Base-by-base conservation (phyloP, 2,888 invertebrate genomes). In the Drosophila lacicola region DNA sequence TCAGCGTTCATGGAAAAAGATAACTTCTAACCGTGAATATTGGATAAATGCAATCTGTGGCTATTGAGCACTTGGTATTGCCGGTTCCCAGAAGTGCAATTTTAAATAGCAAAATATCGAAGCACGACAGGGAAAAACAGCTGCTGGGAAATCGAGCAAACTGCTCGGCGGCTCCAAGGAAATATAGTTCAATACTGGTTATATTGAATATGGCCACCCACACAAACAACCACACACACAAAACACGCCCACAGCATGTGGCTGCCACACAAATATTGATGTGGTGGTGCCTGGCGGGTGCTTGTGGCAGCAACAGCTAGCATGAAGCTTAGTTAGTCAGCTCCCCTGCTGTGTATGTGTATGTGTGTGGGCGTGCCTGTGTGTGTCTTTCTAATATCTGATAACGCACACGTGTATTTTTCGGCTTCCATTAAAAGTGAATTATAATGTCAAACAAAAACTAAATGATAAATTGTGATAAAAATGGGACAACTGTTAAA, bases 341-440 rank as follows among this genome's bases (percentile, higher is more conserved):
- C 63, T 65, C 60, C 57, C 44, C 34, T 25, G 29, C 41, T 56
- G 42, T 45, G 41, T 46, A 42, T 29, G 37, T 45, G 36, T 13
- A n/a, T 39, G 47, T 36, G 37, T 36, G 33, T 47, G 58, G 11
- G 39, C 11, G 4, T 36, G 11, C 11, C 9, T 51, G 41, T 39
- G 11, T 56, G 25, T 51, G 19, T 44, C 9, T 39, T n/a, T 61
- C 56, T 61, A 54, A 68, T 57, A 57, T 51, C 55, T 66, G 86
- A 80, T 77, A 82, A 63, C 55, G 53, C 53, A 60, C 62, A 63
- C 68, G 68, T 17, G 39, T 45, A 47, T 62, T 68, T 74, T 79
- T 76, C 60, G 56, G 44, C 53, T 62, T 50, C 79, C 71, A 87
- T 87, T 84, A 84, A 81, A 77, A 44, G 45, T 57, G 54, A 67